These are phyloP conservation scores for Aspiorhynchus laticeps DNA, from an alignment of 2,113 vertebrate genomes.

Conservation along the genomic window DNA sequence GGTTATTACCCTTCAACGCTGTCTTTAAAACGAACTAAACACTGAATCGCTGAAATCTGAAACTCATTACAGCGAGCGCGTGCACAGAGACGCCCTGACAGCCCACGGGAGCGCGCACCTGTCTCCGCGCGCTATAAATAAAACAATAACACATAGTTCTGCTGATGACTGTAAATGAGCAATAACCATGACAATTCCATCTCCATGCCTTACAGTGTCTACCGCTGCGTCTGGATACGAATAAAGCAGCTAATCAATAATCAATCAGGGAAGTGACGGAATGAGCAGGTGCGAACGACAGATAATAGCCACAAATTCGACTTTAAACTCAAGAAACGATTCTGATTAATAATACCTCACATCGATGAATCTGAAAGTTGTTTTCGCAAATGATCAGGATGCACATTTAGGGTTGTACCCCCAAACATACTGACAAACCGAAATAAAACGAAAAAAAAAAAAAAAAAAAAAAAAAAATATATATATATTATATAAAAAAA, in stretches of 20 bases:
- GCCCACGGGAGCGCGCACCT: background rate
- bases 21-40: background rate
- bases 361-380: background rate
- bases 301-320: background rate
- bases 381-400: background rate
- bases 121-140: conserved; percentile 4
- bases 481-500: too few species aligned
- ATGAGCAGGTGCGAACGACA: background rate
- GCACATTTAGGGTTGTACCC: background rate
- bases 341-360: background rate
- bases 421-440: background rate
- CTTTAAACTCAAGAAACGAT: background rate
- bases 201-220: too few species aligned
- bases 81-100: conserved; percentile 18
- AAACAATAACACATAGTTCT: background rate
- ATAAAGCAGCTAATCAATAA: background rate
- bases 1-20: too few species aligned
- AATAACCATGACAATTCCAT: background rate
- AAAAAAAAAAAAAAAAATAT: too few species aligned
- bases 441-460: background rate
- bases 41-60: background rate
- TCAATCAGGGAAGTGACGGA: background rate
- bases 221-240: too few species aligned
- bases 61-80: background rate
- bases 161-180: background rate